phyloP scores from a whole-genome alignment of 2,888 invertebrate genomes.

The Anaspis maculata region DNA sequence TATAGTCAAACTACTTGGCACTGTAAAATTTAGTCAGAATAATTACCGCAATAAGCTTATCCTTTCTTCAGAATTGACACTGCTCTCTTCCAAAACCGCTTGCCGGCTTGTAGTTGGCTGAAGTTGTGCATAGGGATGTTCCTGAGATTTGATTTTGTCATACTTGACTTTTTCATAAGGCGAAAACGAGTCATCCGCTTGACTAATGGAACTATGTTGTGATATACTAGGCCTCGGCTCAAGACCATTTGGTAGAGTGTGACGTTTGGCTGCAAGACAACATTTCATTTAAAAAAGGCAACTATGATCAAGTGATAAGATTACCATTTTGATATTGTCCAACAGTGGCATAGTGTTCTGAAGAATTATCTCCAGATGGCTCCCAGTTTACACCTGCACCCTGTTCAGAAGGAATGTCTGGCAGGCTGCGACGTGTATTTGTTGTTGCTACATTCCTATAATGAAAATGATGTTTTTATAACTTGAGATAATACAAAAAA shows the following conservation, averaged over 20 bases:
- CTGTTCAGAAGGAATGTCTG: slow-evolving; percentile 67
- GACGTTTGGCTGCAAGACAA: slow-evolving; percentile 28
- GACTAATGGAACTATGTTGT: slow-evolving; percentile 53
- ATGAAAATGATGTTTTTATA: neutral
- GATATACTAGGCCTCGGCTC: slow-evolving; percentile 47
- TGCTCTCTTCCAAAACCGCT: slow-evolving; percentile 20
- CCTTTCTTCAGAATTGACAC: slow-evolving; percentile 21
- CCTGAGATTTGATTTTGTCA: slow-evolving; percentile 45
- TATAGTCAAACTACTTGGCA: too few relatives aligned
- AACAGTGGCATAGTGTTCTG: slow-evolving; percentile 80
- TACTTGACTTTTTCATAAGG: slow-evolving; percentile 63
- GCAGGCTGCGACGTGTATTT: slow-evolving; percentile 67
- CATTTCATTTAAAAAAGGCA: slow-evolving; percentile 1
- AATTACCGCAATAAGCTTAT: slow-evolving; percentile 25
- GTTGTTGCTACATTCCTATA: slow-evolving; percentile 27
- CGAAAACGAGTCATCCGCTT: slow-evolving; percentile 44
- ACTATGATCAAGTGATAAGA: neutral
- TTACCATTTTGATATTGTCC: slow-evolving; percentile 34
- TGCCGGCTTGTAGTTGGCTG: slow-evolving; percentile 44
- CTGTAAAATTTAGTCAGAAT: too few relatives aligned
- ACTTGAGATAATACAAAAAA: neutral
- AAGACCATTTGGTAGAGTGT: slow-evolving; percentile 32
- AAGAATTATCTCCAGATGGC: slow-evolving; percentile 61
- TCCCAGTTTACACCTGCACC: slow-evolving; percentile 34
- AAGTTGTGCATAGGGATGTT: slow-evolving; percentile 68